These are phyloP conservation scores for Phasianus colchicus DNA, from an alignment of 2,113 vertebrate genomes.

Conservation along the genomic window DNA sequence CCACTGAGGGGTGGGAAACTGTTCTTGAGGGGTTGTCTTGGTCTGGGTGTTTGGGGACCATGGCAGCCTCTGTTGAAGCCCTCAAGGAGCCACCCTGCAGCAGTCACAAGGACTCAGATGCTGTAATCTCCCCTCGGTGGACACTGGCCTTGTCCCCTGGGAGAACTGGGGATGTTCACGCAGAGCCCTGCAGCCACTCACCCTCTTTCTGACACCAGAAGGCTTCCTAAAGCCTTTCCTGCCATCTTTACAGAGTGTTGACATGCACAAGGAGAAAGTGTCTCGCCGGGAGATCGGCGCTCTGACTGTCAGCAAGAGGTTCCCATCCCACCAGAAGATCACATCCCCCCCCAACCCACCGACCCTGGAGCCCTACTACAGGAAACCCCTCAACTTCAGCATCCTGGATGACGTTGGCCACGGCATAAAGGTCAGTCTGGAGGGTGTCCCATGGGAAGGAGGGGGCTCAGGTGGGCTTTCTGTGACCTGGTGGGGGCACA, in stretches of 20 bases:
- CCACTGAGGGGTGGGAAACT: not conserved
- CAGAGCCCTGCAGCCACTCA: accelerated
- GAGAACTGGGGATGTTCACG: not conserved
- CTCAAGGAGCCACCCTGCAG: not conserved
- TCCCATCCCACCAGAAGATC: slow-evolving; percentile 69
- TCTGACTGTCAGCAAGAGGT: slow-evolving; percentile 73
- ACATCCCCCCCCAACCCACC: slow-evolving; percentile 63
- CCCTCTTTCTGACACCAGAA: not conserved
- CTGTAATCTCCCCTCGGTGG: accelerated
- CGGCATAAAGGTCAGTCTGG: slow-evolving; percentile 80
- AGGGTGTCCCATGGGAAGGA: accelerated
- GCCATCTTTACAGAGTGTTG: slow-evolving; percentile 77
- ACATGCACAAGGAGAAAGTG: slow-evolving; percentile 89
- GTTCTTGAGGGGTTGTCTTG: not conserved
- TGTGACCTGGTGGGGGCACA: accelerated
- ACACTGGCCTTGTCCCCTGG: not conserved
- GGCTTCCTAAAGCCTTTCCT: not conserved
- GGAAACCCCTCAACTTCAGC: slow-evolving; percentile 85
- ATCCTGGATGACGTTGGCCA: slow-evolving; percentile 87
- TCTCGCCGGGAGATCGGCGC: slow-evolving; percentile 85
- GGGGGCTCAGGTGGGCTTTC: accelerated
- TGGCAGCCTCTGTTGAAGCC: accelerated
- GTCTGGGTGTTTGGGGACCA: accelerated
- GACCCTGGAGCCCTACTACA: slow-evolving; percentile 77
- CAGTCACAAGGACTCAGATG: not conserved